Percentiles rank a stretch among this genome's conserved stretches.
Conservation (phyloP, 1,140 invertebrate genomes). For the Eumeta japonica region DNA sequence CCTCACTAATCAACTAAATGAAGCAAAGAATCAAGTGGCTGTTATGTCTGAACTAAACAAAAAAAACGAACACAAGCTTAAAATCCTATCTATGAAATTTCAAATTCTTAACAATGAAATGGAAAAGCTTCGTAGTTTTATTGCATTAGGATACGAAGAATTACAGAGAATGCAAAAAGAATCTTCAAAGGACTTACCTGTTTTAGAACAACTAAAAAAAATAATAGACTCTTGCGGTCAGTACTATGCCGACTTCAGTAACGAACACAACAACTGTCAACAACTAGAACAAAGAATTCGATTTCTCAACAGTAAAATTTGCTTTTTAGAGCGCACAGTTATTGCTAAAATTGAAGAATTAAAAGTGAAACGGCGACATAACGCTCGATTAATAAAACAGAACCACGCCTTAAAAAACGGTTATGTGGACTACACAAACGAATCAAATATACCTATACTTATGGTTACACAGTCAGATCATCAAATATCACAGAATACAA, state of each 20-base stretch:
- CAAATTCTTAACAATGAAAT: slow-evolving; percentile 12
- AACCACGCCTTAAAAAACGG: slow-evolving; percentile 5
- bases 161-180: slow-evolving; percentile 16
- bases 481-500: too few relatives aligned
- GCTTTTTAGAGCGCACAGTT: slow-evolving; percentile 16
- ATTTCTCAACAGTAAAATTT: slow-evolving; percentile 21
- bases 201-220: slow-evolving; percentile 14
- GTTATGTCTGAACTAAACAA: slow-evolving; percentile 10
- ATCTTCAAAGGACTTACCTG: slow-evolving; percentile 5
- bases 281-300: slow-evolving; percentile 20
- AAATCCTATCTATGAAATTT: slow-evolving; percentile 13
- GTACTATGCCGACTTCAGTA: slow-evolving; percentile 17
- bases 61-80: slow-evolving; percentile 7
- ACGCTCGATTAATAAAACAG: slow-evolving; percentile 2
- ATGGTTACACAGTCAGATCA: too few relatives aligned
- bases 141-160: slow-evolving; percentile 15
- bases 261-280: slow-evolving; percentile 12
- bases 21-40: slow-evolving; percentile 9
- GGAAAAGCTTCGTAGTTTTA: slow-evolving; percentile 12
- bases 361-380: slow-evolving; percentile 7
- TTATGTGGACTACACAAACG: background rate
- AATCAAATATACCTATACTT: background rate
- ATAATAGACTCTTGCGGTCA: slow-evolving; percentile 19
- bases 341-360: slow-evolving; percentile 12
- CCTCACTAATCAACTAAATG: slow-evolving; percentile 10